A percentile compares a stretch with the other conserved stretches of the same genome.
Evolutionary conservation across 2,888 invertebrate species (phyloP).

Genomic region (Agrochola circellaris): DNA sequence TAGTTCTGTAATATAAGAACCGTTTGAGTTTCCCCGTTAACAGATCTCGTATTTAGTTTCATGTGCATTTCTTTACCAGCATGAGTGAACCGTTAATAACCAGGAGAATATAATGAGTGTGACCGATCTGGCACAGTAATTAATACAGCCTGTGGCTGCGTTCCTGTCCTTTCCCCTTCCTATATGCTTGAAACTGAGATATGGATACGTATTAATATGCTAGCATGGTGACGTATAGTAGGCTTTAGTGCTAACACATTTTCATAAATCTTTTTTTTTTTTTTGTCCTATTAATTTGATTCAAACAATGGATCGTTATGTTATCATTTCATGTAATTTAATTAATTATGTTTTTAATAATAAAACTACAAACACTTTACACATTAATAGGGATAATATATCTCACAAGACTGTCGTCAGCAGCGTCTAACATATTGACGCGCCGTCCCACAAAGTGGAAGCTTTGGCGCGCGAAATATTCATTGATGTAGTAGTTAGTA

Average conservation of each 20-base stretch:
- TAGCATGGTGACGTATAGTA: conserved; percentile 74
- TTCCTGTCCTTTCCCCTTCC: conserved; percentile 72
- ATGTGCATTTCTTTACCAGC: conserved; percentile 86
- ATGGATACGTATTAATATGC: conserved; percentile 65
- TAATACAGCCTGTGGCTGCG: conserved; percentile 69
- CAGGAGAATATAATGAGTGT: conserved; percentile 79
- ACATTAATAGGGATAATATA: background rate
- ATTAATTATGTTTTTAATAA: conserved; percentile 1
- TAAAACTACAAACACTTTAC: conserved; percentile 34
- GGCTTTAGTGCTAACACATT: conserved; percentile 80
- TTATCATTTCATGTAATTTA: conserved; percentile 19
- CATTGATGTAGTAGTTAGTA: background rate
- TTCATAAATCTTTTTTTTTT: background rate
- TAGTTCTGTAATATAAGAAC: conserved; percentile 82
- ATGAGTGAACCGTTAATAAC: conserved; percentile 85
- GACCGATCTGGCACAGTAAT: conserved; percentile 71
- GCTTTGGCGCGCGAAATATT: background rate
- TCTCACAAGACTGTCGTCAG: background rate
- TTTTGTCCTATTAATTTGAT: conserved; percentile 3
- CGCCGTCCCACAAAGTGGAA: background rate
- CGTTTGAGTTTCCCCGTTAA: conserved; percentile 81
- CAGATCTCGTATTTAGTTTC: conserved; percentile 84
- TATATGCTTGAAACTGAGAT: conserved; percentile 70
- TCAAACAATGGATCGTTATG: background rate
- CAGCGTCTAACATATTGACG: background rate